Evolutionary conservation across 2,888 invertebrate genomes (phyloP).

Genomic region (Diploptera punctata): DNA sequence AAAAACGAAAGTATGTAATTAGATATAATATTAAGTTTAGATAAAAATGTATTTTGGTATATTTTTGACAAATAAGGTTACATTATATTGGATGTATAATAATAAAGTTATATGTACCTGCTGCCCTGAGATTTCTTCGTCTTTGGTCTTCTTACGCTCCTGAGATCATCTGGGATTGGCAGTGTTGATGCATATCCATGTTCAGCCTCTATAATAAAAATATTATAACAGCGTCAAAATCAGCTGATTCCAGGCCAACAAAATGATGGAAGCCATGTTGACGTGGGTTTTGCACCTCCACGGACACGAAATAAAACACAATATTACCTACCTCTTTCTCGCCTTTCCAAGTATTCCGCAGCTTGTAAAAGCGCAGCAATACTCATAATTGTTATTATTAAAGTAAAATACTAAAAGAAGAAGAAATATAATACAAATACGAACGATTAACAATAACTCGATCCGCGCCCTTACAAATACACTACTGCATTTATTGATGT

Average conservation of each 20-base stretch:
- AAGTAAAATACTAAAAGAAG: slow-evolving; percentile 46
- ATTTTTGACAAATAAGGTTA: too few species aligned
- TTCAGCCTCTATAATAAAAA: slow-evolving; percentile 74
- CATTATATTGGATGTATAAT: too few species aligned
- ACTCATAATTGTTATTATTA: slow-evolving; percentile 68
- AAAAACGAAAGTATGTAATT: too few species aligned
- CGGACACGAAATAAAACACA: slow-evolving; percentile 13
- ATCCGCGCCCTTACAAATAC: slow-evolving; percentile 64
- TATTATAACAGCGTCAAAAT: slow-evolving; percentile 58
- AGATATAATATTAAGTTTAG: too few species aligned
- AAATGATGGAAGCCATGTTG: slow-evolving; percentile 64
- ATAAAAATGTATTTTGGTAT: too few species aligned
- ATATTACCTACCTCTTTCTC: slow-evolving; percentile 81
- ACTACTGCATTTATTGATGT: slow-evolving; percentile 72
- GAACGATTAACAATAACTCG: slow-evolving; percentile 64
- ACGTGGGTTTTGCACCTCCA: slow-evolving; percentile 56
- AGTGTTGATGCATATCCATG: slow-evolving; percentile 89
- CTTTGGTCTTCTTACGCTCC: slow-evolving; percentile 76
- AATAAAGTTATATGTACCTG: too few species aligned
- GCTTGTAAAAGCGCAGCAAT: slow-evolving; percentile 88
- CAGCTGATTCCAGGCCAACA: slow-evolving; percentile 59
- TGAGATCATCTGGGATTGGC: slow-evolving; percentile 79
- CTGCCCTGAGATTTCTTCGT: slow-evolving; percentile 89
- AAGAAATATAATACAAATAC: slow-evolving; percentile 51
- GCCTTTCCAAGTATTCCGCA: slow-evolving; percentile 88